Percentiles rank a stretch among this genome's conserved stretches.
These are phyloP conservation scores for Noctilio leporinus DNA, from an alignment of 2,113 vertebrate species.

Conservation along the genomic window DNA sequence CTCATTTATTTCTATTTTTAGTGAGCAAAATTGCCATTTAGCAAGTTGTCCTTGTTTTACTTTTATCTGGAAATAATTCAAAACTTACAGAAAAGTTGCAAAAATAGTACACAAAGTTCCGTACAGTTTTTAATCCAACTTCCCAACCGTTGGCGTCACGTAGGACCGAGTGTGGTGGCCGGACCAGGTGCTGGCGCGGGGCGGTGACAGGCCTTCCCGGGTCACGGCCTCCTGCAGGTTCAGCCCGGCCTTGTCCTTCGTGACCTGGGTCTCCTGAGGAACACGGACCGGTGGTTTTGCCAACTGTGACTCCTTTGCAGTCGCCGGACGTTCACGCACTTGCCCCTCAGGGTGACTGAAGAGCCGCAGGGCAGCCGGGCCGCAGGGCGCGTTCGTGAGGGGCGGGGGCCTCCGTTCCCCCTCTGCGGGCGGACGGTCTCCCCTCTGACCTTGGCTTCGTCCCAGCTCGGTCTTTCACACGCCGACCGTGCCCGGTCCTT, in stretches of 20 bases:
- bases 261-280: background rate
- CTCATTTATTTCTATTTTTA: background rate
- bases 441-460: too few relatives aligned
- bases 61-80: background rate
- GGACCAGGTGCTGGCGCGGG: too few relatives aligned
- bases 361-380: background rate
- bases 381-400: too few relatives aligned
- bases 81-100: background rate
- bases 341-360: background rate
- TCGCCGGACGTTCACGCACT: background rate
- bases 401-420: too few relatives aligned
- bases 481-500: background rate
- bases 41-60: background rate
- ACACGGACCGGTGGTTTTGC: background rate
- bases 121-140: background rate
- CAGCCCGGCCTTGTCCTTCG: background rate
- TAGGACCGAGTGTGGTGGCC: accelerated
- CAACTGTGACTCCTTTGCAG: background rate
- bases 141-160: background rate
- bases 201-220: too few relatives aligned
- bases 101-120: background rate
- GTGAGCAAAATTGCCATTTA: background rate
- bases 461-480: background rate
- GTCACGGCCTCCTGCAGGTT: background rate
- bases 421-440: too few relatives aligned